Conservation (phyloP, 2,888 invertebrate genomes). For the Artemia sinica region DNA sequence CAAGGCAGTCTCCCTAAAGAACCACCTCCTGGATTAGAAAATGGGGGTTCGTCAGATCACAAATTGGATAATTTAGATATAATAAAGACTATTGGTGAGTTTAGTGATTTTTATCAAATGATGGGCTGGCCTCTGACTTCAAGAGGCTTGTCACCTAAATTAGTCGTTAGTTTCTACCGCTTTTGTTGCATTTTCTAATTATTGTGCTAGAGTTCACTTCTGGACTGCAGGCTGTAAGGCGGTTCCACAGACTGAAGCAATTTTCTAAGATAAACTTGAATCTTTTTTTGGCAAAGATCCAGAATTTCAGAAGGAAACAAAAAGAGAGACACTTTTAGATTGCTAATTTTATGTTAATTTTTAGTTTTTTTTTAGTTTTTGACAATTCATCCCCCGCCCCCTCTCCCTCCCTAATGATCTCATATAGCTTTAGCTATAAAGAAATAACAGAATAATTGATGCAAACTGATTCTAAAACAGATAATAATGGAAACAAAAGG, state of each 20-base stretch:
- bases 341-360: background rate
- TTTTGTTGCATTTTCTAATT: background rate
- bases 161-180: background rate
- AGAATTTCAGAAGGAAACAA: background rate
- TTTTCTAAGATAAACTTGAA: too few species aligned
- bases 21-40: constrained; percentile 25
- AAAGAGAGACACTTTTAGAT: constrained; percentile 10
- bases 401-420: constrained; percentile 2
- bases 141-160: background rate
- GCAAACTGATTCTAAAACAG: too few species aligned
- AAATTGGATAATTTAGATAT: constrained; percentile 59
- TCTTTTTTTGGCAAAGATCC: background rate
- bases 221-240: too few species aligned
- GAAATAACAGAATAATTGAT: background rate
- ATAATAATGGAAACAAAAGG: too few species aligned
- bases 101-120: background rate
- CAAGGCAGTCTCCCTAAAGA: constrained; percentile 34
- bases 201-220: too few species aligned
- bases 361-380: background rate
- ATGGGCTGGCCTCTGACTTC: background rate
- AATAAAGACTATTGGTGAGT: constrained; percentile 69
- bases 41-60: constrained; percentile 26
- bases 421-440: constrained; percentile 8
- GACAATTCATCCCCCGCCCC: background rate
- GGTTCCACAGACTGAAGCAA: too few species aligned